These are phyloP conservation scores for Athalia cordata DNA, from an alignment of 2,888 invertebrate species.

Conservation along the genomic window DNA sequence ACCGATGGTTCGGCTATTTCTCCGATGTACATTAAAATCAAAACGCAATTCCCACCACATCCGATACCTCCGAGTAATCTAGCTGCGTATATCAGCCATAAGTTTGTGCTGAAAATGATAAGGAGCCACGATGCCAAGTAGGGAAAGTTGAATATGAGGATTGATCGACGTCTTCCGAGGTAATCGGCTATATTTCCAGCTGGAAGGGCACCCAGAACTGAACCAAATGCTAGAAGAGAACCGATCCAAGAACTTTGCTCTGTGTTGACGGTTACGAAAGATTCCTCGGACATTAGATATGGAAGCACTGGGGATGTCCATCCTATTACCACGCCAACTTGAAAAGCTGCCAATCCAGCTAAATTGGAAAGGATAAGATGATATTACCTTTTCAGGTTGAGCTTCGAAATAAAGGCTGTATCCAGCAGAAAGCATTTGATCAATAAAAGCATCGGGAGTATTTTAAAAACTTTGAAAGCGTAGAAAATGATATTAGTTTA, in stretches of 20 bases:
- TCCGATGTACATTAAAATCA: slow-evolving; percentile 75
- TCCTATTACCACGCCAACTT: slow-evolving; percentile 65
- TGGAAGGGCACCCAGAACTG: slow-evolving; percentile 64
- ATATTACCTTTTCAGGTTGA: background rate
- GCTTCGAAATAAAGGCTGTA: no score
- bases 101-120: slow-evolving; percentile 62
- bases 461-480: no score
- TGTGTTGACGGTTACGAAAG: slow-evolving; percentile 57
- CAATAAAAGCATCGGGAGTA: no score
- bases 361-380: slow-evolving; percentile 6
- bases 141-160: slow-evolving; percentile 60
- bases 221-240: slow-evolving; percentile 63
- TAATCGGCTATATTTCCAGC: slow-evolving; percentile 65
- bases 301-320: slow-evolving; percentile 67
- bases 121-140: slow-evolving; percentile 72
- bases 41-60: slow-evolving; percentile 70
- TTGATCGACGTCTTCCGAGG: slow-evolving; percentile 63
- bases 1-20: slow-evolving; percentile 75
- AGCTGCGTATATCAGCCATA: slow-evolving; percentile 59
- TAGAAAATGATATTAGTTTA: no score
- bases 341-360: slow-evolving; percentile 65
- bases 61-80: slow-evolving; percentile 74
- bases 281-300: slow-evolving; percentile 55
- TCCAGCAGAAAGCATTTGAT: no score
- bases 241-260: slow-evolving; percentile 62